A percentile compares a stretch with the other conserved stretches of the same genome.
Evolutionary conservation across 2,113 vertebrate species (phyloP).

Genomic region (Nanorana parkeri): DNA sequence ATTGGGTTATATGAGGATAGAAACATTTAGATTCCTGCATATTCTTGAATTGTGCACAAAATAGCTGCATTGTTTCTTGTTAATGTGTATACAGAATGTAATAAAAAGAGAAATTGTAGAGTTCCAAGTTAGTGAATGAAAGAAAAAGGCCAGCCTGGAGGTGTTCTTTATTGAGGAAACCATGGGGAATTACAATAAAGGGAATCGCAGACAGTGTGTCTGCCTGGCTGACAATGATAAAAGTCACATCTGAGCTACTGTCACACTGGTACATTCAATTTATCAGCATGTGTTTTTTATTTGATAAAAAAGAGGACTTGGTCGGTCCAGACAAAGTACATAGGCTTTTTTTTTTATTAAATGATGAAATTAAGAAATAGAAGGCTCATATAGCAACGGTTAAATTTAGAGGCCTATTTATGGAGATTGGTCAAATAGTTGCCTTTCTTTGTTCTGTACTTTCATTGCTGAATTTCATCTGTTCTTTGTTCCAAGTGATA

Average conservation of each 20-base stretch:
- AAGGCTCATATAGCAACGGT: no score
- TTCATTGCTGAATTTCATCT: no score
- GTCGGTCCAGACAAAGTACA: neutral
- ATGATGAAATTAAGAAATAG: neutral
- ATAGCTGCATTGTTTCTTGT: constrained; percentile 1
- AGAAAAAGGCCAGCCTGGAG: constrained; percentile 22
- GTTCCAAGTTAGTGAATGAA: constrained; percentile 20
- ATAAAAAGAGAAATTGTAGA: neutral
- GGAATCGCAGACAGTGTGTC: constrained; percentile 24
- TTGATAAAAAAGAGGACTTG: neutral
- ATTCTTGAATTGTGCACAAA: no score
- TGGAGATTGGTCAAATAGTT: no score
- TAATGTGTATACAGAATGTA: constrained; percentile 6
- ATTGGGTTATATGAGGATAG: no score
- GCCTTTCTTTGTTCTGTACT: no score
- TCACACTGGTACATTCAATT: constrained; percentile 9
- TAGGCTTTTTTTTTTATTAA: neutral
- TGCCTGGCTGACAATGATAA: constrained; percentile 16
- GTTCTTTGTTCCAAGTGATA: no score
- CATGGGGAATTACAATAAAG: constrained; percentile 26
- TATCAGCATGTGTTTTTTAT: constrained; percentile 3
- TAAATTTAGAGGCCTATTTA: no score
- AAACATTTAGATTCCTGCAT: no score
- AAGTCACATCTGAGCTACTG: neutral
- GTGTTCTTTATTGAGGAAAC: constrained; percentile 20